Conservation (phyloP, 1,140 invertebrate genomes). For the Thaumetopoea pityocampa region DNA sequence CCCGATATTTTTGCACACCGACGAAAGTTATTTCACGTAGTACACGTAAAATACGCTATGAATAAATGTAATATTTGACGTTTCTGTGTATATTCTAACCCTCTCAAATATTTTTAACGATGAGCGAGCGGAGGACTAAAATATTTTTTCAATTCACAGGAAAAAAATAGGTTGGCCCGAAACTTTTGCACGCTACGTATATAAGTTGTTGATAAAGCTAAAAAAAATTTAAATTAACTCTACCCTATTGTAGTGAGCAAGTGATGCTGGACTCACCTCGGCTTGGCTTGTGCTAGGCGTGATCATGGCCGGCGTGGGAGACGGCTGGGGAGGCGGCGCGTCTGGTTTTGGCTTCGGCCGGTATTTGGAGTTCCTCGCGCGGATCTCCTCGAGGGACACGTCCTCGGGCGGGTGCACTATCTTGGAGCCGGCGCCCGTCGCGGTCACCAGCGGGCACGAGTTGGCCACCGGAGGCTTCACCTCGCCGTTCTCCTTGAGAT, state of each 20-base stretch:
- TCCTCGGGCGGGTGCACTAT: conserved; percentile 97
- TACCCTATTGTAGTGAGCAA: no score
- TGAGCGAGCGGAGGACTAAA: no score
- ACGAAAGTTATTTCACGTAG: no score
- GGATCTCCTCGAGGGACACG: conserved; percentile 93
- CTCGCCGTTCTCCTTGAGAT: conserved; percentile 61
- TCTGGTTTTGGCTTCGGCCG: conserved; percentile 68
- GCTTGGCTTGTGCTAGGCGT: conserved; percentile 73
- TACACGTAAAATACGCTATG: no score
- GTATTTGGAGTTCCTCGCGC: conserved; percentile 87
- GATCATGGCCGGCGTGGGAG: conserved; percentile 38
- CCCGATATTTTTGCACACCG: no score
- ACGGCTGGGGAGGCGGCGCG: conserved; percentile 25
- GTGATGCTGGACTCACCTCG: conserved; percentile 72
- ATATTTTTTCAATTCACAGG: no score
- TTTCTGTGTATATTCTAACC: no score
- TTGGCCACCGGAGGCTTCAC: conserved; percentile 68
- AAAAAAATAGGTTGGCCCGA: no score
- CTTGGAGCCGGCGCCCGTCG: conserved; percentile 90
- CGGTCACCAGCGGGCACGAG: conserved; percentile 85
- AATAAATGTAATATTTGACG: no score
- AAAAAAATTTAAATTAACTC: conserved; percentile 7
- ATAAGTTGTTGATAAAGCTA: no score
- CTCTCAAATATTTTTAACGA: no score
- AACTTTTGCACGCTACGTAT: no score